Evolutionary conservation across 2,888 invertebrate genomes (phyloP).

Genomic region (Melanostoma mellinum): DNA sequence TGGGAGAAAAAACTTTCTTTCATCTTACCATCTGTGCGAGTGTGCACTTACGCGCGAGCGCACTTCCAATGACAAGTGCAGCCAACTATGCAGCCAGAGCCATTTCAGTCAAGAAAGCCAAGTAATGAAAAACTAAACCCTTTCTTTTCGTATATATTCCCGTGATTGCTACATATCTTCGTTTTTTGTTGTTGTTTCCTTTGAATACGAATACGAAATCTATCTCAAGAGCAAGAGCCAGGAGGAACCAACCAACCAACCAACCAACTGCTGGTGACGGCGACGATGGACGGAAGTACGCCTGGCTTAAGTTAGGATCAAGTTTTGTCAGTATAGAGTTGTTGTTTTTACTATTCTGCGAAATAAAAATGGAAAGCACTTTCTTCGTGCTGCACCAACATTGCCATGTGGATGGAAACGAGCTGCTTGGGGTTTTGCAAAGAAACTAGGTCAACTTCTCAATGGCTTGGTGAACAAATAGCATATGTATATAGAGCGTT

Average conservation of each 20-base stretch:
- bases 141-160: constrained; percentile 53
- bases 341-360: constrained; percentile 37
- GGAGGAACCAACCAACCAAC: constrained; percentile 24
- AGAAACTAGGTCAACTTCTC: constrained; percentile 66
- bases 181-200: constrained; percentile 15
- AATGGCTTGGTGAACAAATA: constrained; percentile 62
- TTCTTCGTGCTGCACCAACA: constrained; percentile 79
- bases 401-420: constrained; percentile 73
- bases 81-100: constrained; percentile 37
- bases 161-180: constrained; percentile 2
- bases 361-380: constrained; percentile 80
- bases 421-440: constrained; percentile 54
- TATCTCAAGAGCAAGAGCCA: constrained; percentile 28
- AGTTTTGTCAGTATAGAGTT: constrained; percentile 42
- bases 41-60: constrained; percentile 7
- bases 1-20: constrained; percentile 63
- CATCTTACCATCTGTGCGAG: constrained; percentile 42
- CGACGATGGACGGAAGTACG: constrained; percentile 56
- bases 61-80: constrained; percentile 62
- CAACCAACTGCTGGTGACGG: background rate
- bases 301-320: constrained; percentile 69
- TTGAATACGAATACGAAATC: constrained; percentile 6
- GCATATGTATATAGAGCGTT: constrained; percentile 35
- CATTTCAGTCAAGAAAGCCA: constrained; percentile 29
- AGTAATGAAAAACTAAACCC: constrained; percentile 51